Evolutionary conservation across 2,888 invertebrate genomes (phyloP), one percentile per base, ranked within the genome.

Genomic region (Mimas tiliae): DNA sequence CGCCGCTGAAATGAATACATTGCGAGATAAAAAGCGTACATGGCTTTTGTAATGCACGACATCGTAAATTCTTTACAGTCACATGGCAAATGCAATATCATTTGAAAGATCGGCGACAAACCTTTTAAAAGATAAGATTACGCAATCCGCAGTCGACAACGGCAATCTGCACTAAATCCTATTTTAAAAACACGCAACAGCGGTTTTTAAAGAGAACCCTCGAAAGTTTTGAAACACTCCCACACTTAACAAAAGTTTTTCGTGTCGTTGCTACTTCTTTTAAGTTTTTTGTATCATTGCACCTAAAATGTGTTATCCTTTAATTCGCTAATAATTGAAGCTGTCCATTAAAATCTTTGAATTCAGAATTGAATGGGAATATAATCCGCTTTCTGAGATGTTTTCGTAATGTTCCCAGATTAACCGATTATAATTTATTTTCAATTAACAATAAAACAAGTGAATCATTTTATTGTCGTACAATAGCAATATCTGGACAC

Each of bases 181-280:
- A 90, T 91, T 90, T 84, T 75, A 81, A 84, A 86, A 88, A 82
- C 87, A 93, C 90, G 93, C 92, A 87, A 90, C 90, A 84, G 81
- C 87, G 93, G 89, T 85, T 92, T 87, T 84, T 83, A 87, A 88
- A 87, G 86, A 78, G 76, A 80, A 74, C 85, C 86, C 81, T 85
- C 76, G 76, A 53, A 85, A 81, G 78, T 73, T 79, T 78, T 76
- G 74, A 81, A 80, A 80, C 79, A 85, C 90, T 89, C 93, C 90
- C 90, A 90, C 91, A 89, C 89, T 87, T 78, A 73, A 89, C 82
- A 86, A 89, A 87, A 84, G 84, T 80, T 82, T 84, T 81, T 79
- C 80, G 79, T 84, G 82, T 86, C 78, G 75, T 75, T 77, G 70
- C 50, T 75, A 74, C 67, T 71, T 83, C 88, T 89, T 89, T 88